Evolutionary conservation across 2,113 vertebrate genomes (phyloP).

Genomic region (Australoheros scitulus): DNA sequence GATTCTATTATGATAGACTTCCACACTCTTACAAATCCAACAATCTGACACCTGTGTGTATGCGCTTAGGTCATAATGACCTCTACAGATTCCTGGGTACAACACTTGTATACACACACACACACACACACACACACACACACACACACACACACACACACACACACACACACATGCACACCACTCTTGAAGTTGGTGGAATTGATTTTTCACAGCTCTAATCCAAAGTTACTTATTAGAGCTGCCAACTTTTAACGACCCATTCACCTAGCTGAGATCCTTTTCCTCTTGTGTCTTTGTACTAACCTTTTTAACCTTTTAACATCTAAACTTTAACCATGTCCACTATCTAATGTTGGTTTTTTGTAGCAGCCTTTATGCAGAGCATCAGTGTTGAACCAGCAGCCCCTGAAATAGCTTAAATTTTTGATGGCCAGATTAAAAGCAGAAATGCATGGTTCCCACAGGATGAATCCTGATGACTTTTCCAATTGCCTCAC

Average conservation of each 20-base stretch:
- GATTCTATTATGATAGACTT: slow-evolving; percentile 51
- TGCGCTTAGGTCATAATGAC: slow-evolving; percentile 55
- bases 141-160: not conserved
- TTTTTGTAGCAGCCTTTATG: not conserved
- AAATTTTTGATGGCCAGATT: not conserved
- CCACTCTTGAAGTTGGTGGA: slow-evolving; percentile 6
- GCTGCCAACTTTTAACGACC: slow-evolving; percentile 33
- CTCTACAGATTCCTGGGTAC: slow-evolving; percentile 36
- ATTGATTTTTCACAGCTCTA: slow-evolving; percentile 53
- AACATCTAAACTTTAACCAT: not conserved
- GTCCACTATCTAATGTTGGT: not conserved
- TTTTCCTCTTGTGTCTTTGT: slow-evolving; percentile 5
- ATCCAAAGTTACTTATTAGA: slow-evolving; percentile 56
- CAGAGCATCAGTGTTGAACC: not conserved
- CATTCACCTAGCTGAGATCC: slow-evolving; percentile 1
- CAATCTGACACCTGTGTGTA: slow-evolving; percentile 36
- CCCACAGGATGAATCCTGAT: not conserved
- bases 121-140: not conserved
- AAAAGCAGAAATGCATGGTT: not conserved
- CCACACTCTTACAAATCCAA: slow-evolving; percentile 49
- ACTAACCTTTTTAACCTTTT: not conserved
- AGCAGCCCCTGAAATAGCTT: not conserved
- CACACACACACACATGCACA: not conserved
- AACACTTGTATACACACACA: slow-evolving; percentile 43
- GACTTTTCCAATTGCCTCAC: not conserved